Conservation (phyloP, 2,888 invertebrate genomes). For the Pammene aurita region DNA sequence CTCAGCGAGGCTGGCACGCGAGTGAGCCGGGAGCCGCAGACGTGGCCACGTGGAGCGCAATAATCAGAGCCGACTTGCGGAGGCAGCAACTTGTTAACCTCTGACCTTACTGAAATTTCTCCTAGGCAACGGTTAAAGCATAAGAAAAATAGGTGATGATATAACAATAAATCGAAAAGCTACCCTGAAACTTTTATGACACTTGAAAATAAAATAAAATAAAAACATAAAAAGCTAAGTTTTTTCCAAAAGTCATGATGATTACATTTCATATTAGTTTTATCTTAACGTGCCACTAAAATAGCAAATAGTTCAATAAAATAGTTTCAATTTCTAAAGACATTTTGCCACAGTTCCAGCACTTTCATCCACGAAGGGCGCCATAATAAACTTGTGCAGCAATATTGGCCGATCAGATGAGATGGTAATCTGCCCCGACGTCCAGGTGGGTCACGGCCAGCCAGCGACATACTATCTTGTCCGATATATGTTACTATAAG, state of each 20-base stretch:
- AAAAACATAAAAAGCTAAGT: no score
- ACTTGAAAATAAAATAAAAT: no score
- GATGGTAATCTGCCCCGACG: conserved; percentile 58
- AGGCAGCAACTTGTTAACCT: conserved; percentile 40
- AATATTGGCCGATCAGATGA: conserved; percentile 55
- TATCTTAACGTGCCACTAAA: no score
- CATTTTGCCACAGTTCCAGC: no score
- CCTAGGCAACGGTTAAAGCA: background rate
- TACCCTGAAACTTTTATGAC: no score
- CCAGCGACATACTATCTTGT: conserved; percentile 51
- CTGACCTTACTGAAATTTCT: conserved; percentile 24
- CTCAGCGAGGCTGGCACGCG: conserved; percentile 69
- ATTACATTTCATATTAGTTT: no score
- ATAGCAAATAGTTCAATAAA: no score
- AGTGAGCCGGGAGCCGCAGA: conserved; percentile 64
- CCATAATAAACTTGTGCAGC: conserved; percentile 58
- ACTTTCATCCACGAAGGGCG: conserved; percentile 26
- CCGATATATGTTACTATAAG: background rate
- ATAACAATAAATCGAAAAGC: no score
- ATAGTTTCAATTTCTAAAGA: no score
- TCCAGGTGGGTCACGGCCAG: conserved; percentile 59
- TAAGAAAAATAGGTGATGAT: no score
- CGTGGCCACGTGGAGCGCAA: conserved; percentile 44
- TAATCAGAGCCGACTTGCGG: conserved; percentile 20
- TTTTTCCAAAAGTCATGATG: no score